Conservation (phyloP, 1,140 invertebrate species). For the Halotydeus destructor region DNA sequence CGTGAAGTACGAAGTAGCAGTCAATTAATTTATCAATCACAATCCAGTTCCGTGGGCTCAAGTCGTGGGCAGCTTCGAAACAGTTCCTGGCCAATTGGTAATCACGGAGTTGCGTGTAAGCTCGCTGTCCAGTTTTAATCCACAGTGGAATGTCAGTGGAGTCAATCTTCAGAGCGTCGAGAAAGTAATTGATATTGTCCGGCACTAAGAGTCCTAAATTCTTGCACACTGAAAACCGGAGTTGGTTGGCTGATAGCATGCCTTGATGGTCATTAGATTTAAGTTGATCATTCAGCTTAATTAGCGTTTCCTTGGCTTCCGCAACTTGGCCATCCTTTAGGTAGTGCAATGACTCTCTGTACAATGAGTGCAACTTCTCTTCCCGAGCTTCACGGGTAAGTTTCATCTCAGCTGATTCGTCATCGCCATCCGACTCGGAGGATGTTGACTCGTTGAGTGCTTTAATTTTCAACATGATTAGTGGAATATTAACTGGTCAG, state of each 20-base stretch:
- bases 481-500: background rate
- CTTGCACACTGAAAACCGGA: slow-evolving; percentile 10
- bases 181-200: slow-evolving; percentile 7
- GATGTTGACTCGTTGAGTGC: slow-evolving; percentile 12
- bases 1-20: slow-evolving; percentile 9
- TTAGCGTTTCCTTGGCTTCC: slow-evolving; percentile 4
- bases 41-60: slow-evolving; percentile 12
- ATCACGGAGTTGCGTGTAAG: background rate
- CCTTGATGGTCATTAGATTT: slow-evolving; percentile 4
- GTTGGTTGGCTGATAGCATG: background rate
- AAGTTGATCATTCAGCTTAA: slow-evolving; percentile 1
- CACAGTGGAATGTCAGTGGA: slow-evolving; percentile 11
- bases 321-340: slow-evolving; percentile 4
- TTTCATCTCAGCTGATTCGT: background rate
- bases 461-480: slow-evolving; percentile 11
- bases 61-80: slow-evolving; percentile 8
- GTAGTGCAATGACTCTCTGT: slow-evolving; percentile 5
- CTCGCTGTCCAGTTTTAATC: slow-evolving; percentile 11
- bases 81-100: slow-evolving; percentile 10
- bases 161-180: slow-evolving; percentile 13
- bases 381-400: slow-evolving; percentile 13
- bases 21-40: slow-evolving; percentile 13
- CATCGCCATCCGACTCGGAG: background rate
- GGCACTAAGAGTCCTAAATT: slow-evolving; percentile 11
- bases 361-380: slow-evolving; percentile 8